Conservation (phyloP, 2,113 vertebrate species). For the Hyperoodon ampullatus region DNA sequence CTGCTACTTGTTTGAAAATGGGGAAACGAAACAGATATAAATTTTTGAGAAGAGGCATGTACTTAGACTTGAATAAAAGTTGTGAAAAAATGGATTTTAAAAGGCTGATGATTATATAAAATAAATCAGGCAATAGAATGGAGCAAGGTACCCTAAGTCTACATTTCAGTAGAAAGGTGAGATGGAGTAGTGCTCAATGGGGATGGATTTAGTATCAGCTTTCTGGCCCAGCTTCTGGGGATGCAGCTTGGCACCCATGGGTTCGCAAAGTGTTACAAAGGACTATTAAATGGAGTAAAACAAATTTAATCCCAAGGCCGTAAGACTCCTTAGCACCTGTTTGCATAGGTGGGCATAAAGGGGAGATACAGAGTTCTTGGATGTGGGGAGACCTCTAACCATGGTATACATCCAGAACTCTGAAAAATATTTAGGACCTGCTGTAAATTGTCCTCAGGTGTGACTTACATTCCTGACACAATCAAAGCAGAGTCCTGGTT, state of each 20-base stretch:
- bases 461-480: constrained; percentile 37
- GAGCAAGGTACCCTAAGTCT: not conserved
- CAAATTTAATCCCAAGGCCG: not conserved
- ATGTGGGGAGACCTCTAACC: not conserved
- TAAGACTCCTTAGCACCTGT: not conserved
- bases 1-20: not conserved
- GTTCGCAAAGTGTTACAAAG: not conserved
- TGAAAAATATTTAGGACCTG: not conserved
- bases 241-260: not conserved
- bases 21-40: not conserved
- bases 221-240: not conserved
- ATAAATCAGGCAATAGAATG: rapidly evolving
- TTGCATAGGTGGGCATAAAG: not conserved
- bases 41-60: not conserved
- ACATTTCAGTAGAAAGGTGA: not conserved
- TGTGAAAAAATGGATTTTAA: not conserved
- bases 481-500: constrained; percentile 28
- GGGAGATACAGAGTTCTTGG: not conserved
- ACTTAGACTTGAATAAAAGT: not conserved
- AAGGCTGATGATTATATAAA: not conserved
- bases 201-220: not conserved
- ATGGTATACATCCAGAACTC: not conserved
- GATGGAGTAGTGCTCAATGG: rapidly evolving
- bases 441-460: not conserved
- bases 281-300: not conserved